Percentiles rank a stretch among this genome's conserved stretches.
Evolutionary conservation across 2,113 vertebrate genomes (phyloP).

Genomic region (Amazona guildingii): DNA sequence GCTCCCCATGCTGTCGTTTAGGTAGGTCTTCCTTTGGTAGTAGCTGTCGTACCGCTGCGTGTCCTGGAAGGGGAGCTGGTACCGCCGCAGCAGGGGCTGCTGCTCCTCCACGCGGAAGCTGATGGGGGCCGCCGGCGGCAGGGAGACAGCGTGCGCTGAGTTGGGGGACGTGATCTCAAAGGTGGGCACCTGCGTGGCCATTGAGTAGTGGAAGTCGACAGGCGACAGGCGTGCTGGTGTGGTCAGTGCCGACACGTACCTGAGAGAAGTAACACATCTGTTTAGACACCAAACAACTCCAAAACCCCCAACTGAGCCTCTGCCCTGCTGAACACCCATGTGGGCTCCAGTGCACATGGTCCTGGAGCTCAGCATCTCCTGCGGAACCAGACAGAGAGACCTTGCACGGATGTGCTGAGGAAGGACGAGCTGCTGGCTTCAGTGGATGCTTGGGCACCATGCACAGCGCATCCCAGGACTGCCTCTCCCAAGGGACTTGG

Average conservation of each 20-base stretch:
- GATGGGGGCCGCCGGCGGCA: conserved; percentile 88
- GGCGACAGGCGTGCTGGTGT: conserved; percentile 95
- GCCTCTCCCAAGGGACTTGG: accelerated
- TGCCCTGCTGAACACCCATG: accelerated
- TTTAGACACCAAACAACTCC: background rate
- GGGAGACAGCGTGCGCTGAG: conserved; percentile 89
- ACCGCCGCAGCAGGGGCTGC: conserved; percentile 89
- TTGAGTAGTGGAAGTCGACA: conserved; percentile 94
- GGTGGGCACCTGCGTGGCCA: conserved; percentile 92
- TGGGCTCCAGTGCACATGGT: background rate
- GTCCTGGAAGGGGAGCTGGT: conserved; percentile 87
- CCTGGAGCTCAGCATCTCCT: background rate
- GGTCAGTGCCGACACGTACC: conserved; percentile 96
- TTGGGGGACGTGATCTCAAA: conserved; percentile 97
- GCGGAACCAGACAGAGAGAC: background rate
- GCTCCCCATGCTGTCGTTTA: conserved; percentile 91
- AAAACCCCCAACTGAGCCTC: accelerated
- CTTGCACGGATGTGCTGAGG: background rate
- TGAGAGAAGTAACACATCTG: conserved; percentile 55
- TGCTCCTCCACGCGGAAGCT: conserved; percentile 90
- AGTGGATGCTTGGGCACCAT: background rate
- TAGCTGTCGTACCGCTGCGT: conserved; percentile 89
- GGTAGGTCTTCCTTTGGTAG: conserved; percentile 90
- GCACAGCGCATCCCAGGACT: background rate
- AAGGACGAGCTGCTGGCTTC: background rate